Evolutionary conservation across 2,113 vertebrate genomes (phyloP).

Genomic region (Miniopterus natalensis): DNA sequence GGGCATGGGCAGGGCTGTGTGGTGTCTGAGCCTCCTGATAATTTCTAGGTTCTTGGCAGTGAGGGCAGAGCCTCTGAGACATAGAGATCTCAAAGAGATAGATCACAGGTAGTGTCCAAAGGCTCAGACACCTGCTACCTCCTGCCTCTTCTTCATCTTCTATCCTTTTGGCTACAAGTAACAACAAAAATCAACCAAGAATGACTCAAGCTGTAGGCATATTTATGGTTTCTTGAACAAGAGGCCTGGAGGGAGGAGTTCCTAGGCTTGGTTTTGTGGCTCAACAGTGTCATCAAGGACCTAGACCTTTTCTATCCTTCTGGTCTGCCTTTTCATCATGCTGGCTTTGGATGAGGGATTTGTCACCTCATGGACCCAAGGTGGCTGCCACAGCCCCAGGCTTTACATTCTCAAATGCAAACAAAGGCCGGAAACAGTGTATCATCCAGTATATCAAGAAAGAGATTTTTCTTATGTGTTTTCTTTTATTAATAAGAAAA

Average conservation of each 20-base stretch:
- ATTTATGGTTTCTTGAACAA: neutral
- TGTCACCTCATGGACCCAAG: neutral
- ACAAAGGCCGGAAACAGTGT: neutral
- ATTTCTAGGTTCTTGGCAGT: neutral
- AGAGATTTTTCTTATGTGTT: neutral
- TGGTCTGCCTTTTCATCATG: neutral
- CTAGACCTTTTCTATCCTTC: neutral
- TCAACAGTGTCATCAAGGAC: neutral
- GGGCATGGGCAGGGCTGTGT: neutral
- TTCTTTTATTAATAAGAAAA: neutral
- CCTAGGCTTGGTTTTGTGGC: neutral
- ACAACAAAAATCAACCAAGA: neutral
- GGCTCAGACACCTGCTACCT: too few relatives aligned
- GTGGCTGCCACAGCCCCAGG: neutral
- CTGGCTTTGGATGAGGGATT: neutral
- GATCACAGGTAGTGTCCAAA: neutral
- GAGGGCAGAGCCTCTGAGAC: neutral
- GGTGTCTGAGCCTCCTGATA: neutral
- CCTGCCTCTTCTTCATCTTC: neutral
- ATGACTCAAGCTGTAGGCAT: neutral
- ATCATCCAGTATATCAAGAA: neutral
- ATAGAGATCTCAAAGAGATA: neutral
- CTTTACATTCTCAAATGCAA: neutral
- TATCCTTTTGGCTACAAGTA: neutral
- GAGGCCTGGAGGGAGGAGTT: neutral